A percentile compares a stretch with the other conserved stretches of the same genome.
These are phyloP conservation scores for Corydoras sp. DNA, from an alignment of 2,113 vertebrate genomes.

Conservation along the genomic window DNA sequence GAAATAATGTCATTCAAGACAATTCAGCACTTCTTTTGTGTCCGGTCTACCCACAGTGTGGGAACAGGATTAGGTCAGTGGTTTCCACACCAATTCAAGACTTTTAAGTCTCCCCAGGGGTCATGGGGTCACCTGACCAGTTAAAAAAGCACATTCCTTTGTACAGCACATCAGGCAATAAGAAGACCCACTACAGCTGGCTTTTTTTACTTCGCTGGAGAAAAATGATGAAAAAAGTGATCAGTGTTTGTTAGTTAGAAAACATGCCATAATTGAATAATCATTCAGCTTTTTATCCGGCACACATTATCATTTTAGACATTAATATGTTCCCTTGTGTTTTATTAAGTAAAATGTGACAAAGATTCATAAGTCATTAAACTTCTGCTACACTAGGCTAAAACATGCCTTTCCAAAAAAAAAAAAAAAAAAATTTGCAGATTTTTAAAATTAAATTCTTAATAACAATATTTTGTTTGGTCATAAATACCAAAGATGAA, in stretches of 20 bases:
- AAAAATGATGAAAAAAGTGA: slow-evolving; percentile 55
- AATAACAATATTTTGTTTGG: too few species aligned
- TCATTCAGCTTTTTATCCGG: background rate
- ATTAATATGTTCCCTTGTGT: too few species aligned
- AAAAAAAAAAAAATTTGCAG: too few species aligned
- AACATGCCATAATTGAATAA: background rate
- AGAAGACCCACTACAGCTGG: slow-evolving; percentile 71
- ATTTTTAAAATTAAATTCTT: too few species aligned
- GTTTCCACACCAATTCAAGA: slow-evolving; percentile 18
- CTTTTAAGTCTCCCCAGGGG: slow-evolving; percentile 49
- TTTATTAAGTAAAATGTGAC: too few species aligned
- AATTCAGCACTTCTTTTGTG: slow-evolving; percentile 2
- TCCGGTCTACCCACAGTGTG: slow-evolving; percentile 24
- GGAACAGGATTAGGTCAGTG: slow-evolving; percentile 38
- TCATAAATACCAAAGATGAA: too few species aligned
- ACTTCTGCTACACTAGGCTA: too few species aligned
- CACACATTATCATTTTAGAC: too few species aligned
- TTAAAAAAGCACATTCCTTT: slow-evolving; percentile 73
- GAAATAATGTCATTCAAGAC: background rate
- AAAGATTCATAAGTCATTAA: too few species aligned
- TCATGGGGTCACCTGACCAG: slow-evolving; percentile 75
- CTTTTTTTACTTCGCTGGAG: slow-evolving; percentile 76
- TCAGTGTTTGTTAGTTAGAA: slow-evolving; percentile 66
- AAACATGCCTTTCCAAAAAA: too few species aligned
- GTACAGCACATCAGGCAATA: slow-evolving; percentile 70